Evolutionary conservation across 2,888 invertebrate species (phyloP).

Genomic region (Pheosia gnoma): DNA sequence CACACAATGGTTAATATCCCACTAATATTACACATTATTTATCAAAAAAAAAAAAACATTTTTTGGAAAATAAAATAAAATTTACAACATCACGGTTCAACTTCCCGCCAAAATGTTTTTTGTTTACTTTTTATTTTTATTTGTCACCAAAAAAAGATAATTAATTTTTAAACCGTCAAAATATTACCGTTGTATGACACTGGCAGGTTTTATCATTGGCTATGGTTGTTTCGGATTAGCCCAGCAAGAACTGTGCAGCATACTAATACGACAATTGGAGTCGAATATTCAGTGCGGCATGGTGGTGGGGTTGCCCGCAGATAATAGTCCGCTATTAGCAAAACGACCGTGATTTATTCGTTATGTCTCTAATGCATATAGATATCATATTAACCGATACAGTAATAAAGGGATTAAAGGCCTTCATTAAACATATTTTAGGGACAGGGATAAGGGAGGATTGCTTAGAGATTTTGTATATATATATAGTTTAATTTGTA

Average conservation of each 20-base stretch:
- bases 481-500: no score
- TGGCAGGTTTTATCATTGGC: constrained; percentile 26
- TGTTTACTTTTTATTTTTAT: no score
- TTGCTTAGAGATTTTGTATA: no score
- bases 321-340: constrained; percentile 52
- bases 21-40: no score
- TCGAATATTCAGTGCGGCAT: constrained; percentile 43
- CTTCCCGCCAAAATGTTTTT: no score
- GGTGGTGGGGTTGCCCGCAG: constrained; percentile 27
- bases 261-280: constrained; percentile 44
- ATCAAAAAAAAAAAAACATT: no score
- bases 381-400: constrained; percentile 28
- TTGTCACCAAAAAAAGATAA: no score
- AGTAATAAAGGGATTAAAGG: constrained; percentile 2
- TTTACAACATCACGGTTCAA: no score
- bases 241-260: constrained; percentile 41
- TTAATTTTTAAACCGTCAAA: no score
- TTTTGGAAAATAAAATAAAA: no score
- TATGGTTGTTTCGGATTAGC: constrained; percentile 42
- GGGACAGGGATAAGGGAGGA: background rate
- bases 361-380: constrained; percentile 40
- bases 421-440: constrained; percentile 2
- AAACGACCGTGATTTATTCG: constrained; percentile 50
- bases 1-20: no score
- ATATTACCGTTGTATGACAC: constrained; percentile 15